These are phyloP conservation scores for Drosophila differens DNA, from an alignment of 2,888 invertebrate genomes.

Conservation along the genomic window DNA sequence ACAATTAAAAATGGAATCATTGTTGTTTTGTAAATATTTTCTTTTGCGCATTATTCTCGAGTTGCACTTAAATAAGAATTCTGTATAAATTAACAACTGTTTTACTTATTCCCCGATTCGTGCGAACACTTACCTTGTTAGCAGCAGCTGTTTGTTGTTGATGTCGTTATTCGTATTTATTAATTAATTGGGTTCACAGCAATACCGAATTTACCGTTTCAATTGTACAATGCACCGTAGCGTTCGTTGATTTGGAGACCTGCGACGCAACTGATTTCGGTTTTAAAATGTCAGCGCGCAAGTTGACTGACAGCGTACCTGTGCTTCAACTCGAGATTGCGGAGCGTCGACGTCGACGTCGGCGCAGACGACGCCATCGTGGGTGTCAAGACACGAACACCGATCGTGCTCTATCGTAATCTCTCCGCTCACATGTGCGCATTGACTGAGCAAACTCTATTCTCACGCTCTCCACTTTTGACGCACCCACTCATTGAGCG, in stretches of 20 bases:
- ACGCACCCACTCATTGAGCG: conserved; percentile 4
- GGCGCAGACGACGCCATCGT: conserved; percentile 13
- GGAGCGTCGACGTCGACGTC: conserved; percentile 20
- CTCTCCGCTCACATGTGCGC: conserved; percentile 11
- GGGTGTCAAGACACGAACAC: conserved; percentile 47
- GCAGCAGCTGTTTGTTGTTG: conserved; percentile 44
- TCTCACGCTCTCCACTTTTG: not conserved
- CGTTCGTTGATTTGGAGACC: conserved; percentile 63
- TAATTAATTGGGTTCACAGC: conserved; percentile 39
- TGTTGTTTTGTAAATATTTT: conserved; percentile 1
- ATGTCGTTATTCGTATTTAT: conserved; percentile 41
- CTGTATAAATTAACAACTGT: not conserved
- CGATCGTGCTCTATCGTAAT: conserved; percentile 47
- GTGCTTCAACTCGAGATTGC: conserved; percentile 29
- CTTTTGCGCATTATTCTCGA: conserved; percentile 28
- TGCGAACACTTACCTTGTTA: conserved; percentile 67
- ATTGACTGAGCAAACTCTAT: not conserved
- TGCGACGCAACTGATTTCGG: conserved; percentile 68
- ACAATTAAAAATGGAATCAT: conserved; percentile 20
- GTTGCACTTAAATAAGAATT: conserved; percentile 1
- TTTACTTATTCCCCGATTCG: conserved; percentile 5
- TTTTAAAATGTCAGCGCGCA: conserved; percentile 54
- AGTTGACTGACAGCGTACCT: conserved; percentile 59
- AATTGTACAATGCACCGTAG: conserved; percentile 47
- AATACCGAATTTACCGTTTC: conserved; percentile 24